These are phyloP conservation scores for Calameuta pallipes DNA, from an alignment of 2,888 invertebrate species.

Conservation along the genomic window DNA sequence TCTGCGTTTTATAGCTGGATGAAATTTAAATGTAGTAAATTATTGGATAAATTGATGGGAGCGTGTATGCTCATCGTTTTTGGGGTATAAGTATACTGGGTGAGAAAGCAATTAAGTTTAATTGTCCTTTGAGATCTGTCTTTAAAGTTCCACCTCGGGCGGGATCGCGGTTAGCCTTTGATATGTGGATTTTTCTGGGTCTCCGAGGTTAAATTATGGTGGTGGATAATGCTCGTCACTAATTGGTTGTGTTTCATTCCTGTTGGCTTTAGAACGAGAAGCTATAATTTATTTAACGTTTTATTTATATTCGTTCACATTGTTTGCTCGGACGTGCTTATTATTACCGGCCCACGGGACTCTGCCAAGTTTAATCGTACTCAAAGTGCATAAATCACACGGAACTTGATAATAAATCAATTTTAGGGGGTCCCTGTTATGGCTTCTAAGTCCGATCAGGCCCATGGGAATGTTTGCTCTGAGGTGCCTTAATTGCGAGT, in stretches of 20 bases:
- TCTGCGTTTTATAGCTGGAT: background rate
- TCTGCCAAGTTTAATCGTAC: constrained; percentile 35
- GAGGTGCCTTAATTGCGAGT: background rate
- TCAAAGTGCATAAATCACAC: constrained; percentile 42
- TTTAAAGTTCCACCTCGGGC: background rate
- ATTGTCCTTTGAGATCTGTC: background rate
- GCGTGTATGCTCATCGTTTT: background rate
- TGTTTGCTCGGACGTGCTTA: constrained; percentile 3
- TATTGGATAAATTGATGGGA: background rate
- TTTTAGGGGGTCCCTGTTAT: constrained; percentile 35
- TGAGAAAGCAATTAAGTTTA: constrained; percentile 15
- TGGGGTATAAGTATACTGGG: background rate
- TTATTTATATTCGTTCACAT: constrained; percentile 2
- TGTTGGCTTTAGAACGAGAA: background rate
- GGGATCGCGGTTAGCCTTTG: background rate
- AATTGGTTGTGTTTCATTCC: constrained; percentile 9
- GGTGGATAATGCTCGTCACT: background rate
- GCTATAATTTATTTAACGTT: constrained; percentile 6
- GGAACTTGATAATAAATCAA: constrained; percentile 45
- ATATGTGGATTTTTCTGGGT: background rate
- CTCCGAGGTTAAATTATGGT: background rate
- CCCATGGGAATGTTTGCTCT: constrained; percentile 5
- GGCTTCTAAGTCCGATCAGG: constrained; percentile 10
- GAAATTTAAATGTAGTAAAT: background rate
- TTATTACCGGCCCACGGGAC: background rate